Evolutionary conservation across 2,888 invertebrate genomes (phyloP).

Genomic region (Alitta virens): DNA sequence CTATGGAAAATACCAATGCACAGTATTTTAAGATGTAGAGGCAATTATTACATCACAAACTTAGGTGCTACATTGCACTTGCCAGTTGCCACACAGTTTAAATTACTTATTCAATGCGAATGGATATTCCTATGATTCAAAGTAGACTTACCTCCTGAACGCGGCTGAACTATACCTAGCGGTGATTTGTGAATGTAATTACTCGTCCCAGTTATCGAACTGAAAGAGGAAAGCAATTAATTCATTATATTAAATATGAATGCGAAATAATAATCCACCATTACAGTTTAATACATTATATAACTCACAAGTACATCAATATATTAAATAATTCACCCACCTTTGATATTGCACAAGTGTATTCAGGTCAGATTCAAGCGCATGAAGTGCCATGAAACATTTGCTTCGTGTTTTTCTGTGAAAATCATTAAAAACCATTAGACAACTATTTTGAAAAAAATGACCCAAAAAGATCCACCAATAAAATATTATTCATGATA

Average conservation of each 20-base stretch:
- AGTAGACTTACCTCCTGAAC: conserved; percentile 70
- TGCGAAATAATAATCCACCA: too few species aligned
- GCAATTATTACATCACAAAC: too few species aligned
- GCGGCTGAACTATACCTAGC: conserved; percentile 79
- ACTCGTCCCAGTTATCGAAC: conserved; percentile 67
- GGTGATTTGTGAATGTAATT: conserved; percentile 83
- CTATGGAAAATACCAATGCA: too few species aligned
- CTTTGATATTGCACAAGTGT: conserved; percentile 69
- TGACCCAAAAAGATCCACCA: too few species aligned
- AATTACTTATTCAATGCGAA: too few species aligned
- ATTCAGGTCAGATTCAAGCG: conserved; percentile 84
- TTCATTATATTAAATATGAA: too few species aligned
- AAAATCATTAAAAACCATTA: neutral
- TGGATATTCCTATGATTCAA: too few species aligned
- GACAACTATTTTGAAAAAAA: neutral
- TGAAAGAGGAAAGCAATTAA: conserved; percentile 36
- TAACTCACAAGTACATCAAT: neutral
- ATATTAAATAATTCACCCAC: conserved; percentile 33
- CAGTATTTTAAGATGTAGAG: too few species aligned
- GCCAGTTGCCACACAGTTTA: too few species aligned
- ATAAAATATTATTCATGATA: too few species aligned
- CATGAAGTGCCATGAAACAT: conserved; percentile 87
- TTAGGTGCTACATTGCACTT: too few species aligned
- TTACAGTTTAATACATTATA: too few species aligned
- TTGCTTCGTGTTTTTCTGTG: conserved; percentile 80